Base-by-base conservation (phyloP, 2,888 invertebrate species). In the Torymus texanus region DNA sequence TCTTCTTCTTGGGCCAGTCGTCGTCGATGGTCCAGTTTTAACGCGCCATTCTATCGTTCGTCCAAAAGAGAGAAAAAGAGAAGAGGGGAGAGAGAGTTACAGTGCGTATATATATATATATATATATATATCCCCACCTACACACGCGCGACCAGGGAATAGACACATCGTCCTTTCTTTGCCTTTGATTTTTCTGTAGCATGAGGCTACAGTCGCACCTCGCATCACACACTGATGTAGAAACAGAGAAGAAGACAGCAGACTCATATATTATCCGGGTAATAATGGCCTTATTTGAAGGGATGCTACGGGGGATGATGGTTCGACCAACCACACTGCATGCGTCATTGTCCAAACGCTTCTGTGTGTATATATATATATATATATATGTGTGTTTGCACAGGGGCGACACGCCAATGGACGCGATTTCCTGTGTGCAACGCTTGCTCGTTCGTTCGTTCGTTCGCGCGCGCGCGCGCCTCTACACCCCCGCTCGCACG, bases 311-410 rank as follows among this genome's bases (percentile, higher is more conserved):
- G 55, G 71, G 74, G 75, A 78, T 78, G 78, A 81, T 81, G 70
- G 80, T 77, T 53, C 21, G 55, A 78, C 81, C 67, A 81, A 81
- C 81, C 81, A 58, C 81, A 71, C 51, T 74, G 73, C 76, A 66
- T 29, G 61, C 66, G 50, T 14, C 63, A 75, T 79, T 80, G 77
- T 78, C 62, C 4, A 50, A 13, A 16, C 29, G 41, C 65, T 53
- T 51, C 53, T 51, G 56, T 79, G 76, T 78, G 79, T 73, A 68
- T 5, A 3, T 29, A 4, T 29, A 24, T 24, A 24, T 24, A 24
- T 24, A 4, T 29, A 4, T 29, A 4, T 41, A 8, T 41, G 41
- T 41, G 1, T 41, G 41, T 41, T 41, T 41, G 41, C 41, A 41
- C 67, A 67, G 29, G 24, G 14, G 50, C 62, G 29, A 61, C 16